Conservation (phyloP, 2,797 vertebrate genomes). For the Iguana delicatissima region DNA sequence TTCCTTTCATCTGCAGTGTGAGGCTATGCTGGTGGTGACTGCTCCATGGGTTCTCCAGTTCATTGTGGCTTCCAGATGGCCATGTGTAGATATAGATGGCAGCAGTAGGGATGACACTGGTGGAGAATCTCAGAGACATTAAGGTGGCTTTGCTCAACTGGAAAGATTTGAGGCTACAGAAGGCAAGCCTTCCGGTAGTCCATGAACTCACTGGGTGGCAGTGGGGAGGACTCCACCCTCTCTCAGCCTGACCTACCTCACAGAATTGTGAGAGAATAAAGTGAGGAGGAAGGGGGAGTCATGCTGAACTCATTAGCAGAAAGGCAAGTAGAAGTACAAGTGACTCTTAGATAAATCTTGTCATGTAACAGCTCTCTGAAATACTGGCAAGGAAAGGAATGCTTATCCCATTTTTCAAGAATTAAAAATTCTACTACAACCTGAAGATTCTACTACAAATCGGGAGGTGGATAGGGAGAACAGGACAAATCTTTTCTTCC, state of each 20-base stretch:
- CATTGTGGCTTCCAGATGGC: too few relatives aligned
- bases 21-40: too few relatives aligned
- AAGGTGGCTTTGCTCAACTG: too few relatives aligned
- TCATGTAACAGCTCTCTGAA: neutral
- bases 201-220: neutral
- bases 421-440: neutral
- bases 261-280: neutral
- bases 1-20: too few relatives aligned
- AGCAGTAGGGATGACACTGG: too few relatives aligned
- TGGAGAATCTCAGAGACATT: too few relatives aligned
- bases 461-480: neutral
- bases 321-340: neutral
- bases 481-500: neutral
- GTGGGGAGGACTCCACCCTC: neutral
- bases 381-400: neutral
- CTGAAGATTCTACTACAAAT: neutral
- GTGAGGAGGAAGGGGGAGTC: neutral
- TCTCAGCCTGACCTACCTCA: neutral
- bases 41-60: too few relatives aligned
- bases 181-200: neutral
- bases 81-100: too few relatives aligned
- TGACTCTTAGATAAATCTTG: neutral
- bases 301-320: neutral
- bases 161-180: too few relatives aligned
- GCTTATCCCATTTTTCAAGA: neutral